These are phyloP conservation scores for Myotis davidii DNA, from an alignment of 2,113 vertebrate species.

Conservation along the genomic window DNA sequence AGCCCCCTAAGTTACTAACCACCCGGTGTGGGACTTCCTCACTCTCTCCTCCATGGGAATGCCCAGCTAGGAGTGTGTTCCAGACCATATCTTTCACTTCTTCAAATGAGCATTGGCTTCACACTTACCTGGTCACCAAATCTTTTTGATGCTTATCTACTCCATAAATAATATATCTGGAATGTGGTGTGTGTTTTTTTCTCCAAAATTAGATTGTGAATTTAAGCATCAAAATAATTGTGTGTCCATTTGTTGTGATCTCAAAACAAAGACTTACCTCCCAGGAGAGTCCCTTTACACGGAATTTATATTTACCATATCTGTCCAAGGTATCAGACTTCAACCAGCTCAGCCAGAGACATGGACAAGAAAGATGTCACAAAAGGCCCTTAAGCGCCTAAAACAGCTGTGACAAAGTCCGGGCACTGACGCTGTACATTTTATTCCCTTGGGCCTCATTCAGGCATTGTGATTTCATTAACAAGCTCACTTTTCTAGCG, in stretches of 20 bases:
- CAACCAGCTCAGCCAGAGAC: not conserved
- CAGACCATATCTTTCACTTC: not conserved
- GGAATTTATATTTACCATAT: not conserved
- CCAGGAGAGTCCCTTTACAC: not conserved
- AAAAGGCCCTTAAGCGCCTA: not conserved
- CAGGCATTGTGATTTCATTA: constrained; percentile 70
- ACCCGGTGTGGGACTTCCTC: not conserved
- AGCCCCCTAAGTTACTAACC: constrained; percentile 54
- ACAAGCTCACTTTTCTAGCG: constrained; percentile 34
- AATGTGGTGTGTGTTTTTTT: not conserved
- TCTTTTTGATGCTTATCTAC: not conserved
- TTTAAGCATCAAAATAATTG: constrained; percentile 16
- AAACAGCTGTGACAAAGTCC: constrained; percentile 40
- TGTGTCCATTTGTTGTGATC: not conserved
- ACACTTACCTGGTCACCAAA: not conserved
- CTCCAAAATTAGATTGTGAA: constrained; percentile 17
- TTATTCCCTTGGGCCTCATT: constrained; percentile 5
- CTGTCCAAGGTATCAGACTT: not conserved
- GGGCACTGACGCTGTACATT: not conserved
- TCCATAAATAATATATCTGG: not conserved
- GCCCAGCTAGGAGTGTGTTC: not conserved
- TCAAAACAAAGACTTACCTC: not conserved
- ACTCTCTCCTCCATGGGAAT: not conserved
- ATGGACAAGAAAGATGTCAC: not conserved
- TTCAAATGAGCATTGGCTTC: constrained; percentile 28